Base-by-base conservation (phyloP, 2,888 invertebrate species). In the Calameuta idolon region DNA sequence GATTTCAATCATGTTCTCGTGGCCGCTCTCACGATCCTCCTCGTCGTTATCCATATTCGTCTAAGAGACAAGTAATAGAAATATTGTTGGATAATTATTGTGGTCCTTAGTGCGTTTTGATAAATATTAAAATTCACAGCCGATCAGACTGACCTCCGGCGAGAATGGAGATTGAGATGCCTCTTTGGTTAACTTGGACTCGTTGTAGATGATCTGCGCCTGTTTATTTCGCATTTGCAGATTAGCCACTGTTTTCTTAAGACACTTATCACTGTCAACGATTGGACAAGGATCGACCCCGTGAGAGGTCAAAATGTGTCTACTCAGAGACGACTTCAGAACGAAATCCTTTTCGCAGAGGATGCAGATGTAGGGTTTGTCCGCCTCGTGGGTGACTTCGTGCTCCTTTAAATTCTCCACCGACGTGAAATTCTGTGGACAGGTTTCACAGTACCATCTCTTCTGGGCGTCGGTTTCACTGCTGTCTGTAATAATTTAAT, bases 251-350 rank as follows among this genome's bases (percentile, higher is more conserved):
- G 82, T 82, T 75, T 87, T 89, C 76, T 90, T 91, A 74, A 88
- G 75, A 76, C 90, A 91, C 75, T 87, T 89, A 34, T 91, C 89
- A 55, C 88, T 89, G 71, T 90, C 89, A 34, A 90, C 73, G 86
- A 91, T 87, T 84, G 92, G 84, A 86, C 87, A 89, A 84, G 91
- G 92, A 86, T 93, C 93, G 69, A 93, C 92, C 0, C 93, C 93
- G 82, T 94, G 94, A n/a, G 90, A 89, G 73, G 92, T 92, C 76
- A 92, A 90, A 73, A 94, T 92, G 83, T 94, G 94, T 79, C 92
- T 88, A 33, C 93, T 93, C 76, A 94, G 86, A n/a, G 92, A 91
- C 9, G 92, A 89, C 73, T 93, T 91, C 23, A 92, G 87, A 1
- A 88, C 87, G 80, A 93, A 93, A 79, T 92, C 92, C 81, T 91